Base-by-base conservation (phyloP, 1,140 invertebrate genomes). In the Drosophila bipectinata region DNA sequence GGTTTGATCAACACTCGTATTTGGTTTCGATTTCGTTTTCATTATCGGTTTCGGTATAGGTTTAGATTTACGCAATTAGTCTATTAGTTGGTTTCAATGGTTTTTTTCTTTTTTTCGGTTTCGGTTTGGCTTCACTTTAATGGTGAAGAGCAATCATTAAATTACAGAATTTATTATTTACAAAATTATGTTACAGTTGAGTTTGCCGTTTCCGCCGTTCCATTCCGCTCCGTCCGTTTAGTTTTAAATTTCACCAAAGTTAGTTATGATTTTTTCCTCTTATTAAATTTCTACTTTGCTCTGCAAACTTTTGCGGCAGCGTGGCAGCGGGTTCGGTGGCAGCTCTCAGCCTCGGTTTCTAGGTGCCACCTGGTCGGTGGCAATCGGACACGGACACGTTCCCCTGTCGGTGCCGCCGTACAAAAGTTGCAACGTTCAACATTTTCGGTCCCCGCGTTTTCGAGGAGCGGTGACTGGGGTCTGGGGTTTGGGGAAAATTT, bases 101-200 rank as follows among this genome's bases (percentile, higher is more conserved):
- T 68, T 39, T 49, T 44, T 49, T 44, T 15, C 7, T 0, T 44
- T 37, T 37, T 15, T 66, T 37, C 51, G 45, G 0, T 44, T 44
- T 44, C 14, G 39, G 7, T 21, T 44, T 15, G 6, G 41, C 7
- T 18, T 44, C 7, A 15, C 7, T 72, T 66, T 57, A 66, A 41
- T 57, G 6, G 34, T 37, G 34, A 37, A 58, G 62, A 44, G 24
- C 57, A 75, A 62, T 81, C 52, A 71, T 89, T 74, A 71, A 82
- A 73, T 84, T 85, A 90, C 87, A 64, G 45, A 66, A 72, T 79
- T 72, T 71, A 71, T 28, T 88, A 88, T 88, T 49, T 88, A 88
- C 83, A 88, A 79, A 89, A 89, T 89, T 88, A 88, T 88, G 63
- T 83, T 89, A 88, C 83, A 88, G 54, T 82, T 15, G 37, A 63